Evolutionary conservation across 2,888 invertebrate genomes (phyloP).

Genomic region (Charanyca ferruginea): DNA sequence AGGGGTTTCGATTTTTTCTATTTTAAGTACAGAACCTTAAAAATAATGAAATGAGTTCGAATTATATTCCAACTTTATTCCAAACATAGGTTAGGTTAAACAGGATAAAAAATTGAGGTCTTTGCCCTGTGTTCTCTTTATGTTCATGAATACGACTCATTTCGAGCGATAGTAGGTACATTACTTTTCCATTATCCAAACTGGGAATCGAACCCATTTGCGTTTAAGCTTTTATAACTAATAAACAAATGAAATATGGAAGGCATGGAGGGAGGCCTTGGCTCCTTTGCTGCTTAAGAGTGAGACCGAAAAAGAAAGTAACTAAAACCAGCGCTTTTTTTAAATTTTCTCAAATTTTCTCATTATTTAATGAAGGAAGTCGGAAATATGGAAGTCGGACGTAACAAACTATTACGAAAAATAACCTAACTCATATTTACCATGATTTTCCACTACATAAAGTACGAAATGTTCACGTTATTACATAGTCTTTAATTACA

Average conservation of each 20-base stretch:
- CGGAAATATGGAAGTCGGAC: background rate
- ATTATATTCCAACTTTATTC: background rate
- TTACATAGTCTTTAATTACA: constrained; percentile 39
- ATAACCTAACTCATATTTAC: constrained; percentile 22
- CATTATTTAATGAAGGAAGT: constrained; percentile 10
- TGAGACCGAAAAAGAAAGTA: too few species aligned
- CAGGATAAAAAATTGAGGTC: background rate
- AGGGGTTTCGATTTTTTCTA: background rate
- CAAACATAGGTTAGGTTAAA: background rate
- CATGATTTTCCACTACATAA: constrained; percentile 58
- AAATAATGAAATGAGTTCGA: background rate
- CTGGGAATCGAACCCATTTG: too few species aligned
- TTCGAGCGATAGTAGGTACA: background rate
- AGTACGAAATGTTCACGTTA: constrained; percentile 27
- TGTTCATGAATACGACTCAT: background rate
- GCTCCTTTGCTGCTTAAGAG: too few species aligned
- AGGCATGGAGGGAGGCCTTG: too few species aligned
- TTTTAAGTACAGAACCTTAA: background rate
- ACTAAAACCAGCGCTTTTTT: background rate
- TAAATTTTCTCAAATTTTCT: background rate
- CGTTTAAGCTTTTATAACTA: too few species aligned
- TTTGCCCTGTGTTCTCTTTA: background rate
- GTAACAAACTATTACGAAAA: constrained; percentile 22
- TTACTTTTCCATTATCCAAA: background rate
- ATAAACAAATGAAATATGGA: too few species aligned